These are phyloP conservation scores for Mandrillus leucophaeus DNA, from an alignment of 2,113 vertebrate genomes.

Conservation along the genomic window DNA sequence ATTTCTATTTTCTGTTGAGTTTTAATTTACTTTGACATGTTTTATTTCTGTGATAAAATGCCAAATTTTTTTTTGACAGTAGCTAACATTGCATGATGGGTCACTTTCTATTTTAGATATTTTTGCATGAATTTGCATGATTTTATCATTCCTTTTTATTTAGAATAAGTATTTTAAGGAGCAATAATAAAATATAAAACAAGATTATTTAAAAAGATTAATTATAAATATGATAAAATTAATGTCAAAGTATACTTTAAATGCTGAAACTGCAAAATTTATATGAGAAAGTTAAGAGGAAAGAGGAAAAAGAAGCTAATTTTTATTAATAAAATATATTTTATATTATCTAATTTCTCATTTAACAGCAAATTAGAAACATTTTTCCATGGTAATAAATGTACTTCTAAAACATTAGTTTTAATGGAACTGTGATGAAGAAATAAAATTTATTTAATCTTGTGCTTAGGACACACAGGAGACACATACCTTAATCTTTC, in stretches of 20 bases:
- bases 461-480: background rate
- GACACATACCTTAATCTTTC: background rate
- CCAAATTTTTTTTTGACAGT: background rate
- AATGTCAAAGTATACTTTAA: background rate
- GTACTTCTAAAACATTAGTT: background rate
- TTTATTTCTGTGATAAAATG: background rate
- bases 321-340: background rate
- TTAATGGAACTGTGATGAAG: background rate
- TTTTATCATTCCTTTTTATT: background rate
- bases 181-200: background rate
- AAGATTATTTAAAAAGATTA: background rate
- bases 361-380: background rate
- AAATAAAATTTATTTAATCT: background rate
- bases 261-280: background rate
- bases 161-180: background rate
- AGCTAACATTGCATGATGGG: background rate
- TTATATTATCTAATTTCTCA: background rate
- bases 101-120: background rate
- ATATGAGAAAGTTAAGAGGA: background rate
- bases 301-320: background rate
- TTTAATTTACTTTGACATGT: background rate
- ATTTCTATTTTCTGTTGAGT: background rate
- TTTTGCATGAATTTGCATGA: background rate
- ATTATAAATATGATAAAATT: background rate
- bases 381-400: background rate